These are phyloP conservation scores for Caenorhabditis sinica DNA, from an alignment of 2,888 invertebrate species.

Conservation along the genomic window DNA sequence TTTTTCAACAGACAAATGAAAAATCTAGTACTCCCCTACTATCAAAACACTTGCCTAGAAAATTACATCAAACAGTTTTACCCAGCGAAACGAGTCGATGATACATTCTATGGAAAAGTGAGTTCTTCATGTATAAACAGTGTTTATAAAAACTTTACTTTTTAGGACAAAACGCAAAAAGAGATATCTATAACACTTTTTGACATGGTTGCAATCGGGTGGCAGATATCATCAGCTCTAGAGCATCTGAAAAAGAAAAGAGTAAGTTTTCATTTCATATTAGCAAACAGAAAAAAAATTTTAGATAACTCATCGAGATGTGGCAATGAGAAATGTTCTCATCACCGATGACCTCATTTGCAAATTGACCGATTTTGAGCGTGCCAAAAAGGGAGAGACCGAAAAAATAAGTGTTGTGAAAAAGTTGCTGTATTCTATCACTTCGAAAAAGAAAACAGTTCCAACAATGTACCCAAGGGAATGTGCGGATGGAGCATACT, in stretches of 20 bases:
- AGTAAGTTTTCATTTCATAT: not conserved
- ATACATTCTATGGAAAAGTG: not conserved
- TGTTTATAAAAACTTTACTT: not conserved
- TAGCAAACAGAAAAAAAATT: not conserved
- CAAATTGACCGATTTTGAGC: conserved; percentile 56
- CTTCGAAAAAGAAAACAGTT: conserved; percentile 5
- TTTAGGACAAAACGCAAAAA: not conserved
- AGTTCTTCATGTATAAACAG: not conserved
- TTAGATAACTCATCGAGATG: conserved; percentile 54
- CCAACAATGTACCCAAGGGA: conserved; percentile 43
- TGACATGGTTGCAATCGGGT: conserved; percentile 35
- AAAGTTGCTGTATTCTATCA: not conserved
- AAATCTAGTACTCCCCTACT: conserved; percentile 34
- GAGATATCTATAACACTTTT: not conserved
- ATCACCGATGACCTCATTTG: conserved; percentile 8
- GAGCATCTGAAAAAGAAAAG: conserved; percentile 19
- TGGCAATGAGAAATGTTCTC: conserved; percentile 50
- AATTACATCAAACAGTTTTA: conserved; percentile 25
- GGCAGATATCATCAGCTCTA: conserved; percentile 42
- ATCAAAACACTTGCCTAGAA: conserved; percentile 24
- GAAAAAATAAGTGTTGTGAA: not conserved
- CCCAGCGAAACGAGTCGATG: not conserved
- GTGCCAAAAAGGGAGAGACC: conserved; percentile 42
- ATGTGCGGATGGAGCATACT: conserved; percentile 33
- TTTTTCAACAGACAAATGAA: conserved; percentile 5